Evolutionary conservation across 53 echinoderm and acorn worm genomes (phyloP).

Genomic region (Actinopyga echinites): DNA sequence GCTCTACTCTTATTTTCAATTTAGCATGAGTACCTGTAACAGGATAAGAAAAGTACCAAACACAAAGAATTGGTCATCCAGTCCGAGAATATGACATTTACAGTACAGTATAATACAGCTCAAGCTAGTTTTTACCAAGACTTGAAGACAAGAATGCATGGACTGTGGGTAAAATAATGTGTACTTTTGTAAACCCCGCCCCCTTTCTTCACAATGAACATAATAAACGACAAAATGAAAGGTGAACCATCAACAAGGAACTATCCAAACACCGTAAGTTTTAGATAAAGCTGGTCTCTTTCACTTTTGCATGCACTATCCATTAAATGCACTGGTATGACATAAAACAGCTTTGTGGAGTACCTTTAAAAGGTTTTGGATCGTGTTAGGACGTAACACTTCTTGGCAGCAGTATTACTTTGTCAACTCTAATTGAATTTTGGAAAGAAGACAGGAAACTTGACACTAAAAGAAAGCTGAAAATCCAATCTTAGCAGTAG

Average conservation of each 20-base stretch:
- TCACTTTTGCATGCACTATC: not conserved
- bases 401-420: not conserved
- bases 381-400: not conserved
- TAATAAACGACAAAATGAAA: not conserved
- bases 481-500: not conserved
- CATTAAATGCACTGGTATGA: not conserved
- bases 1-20: too few species aligned
- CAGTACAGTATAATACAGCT: not conserved
- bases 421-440: conserved; percentile 12
- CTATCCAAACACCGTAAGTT: not conserved
- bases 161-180: too few species aligned
- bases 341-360: conserved; percentile 4
- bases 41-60: too few species aligned
- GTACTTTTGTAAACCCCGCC: too few species aligned
- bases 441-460: not conserved
- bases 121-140: not conserved
- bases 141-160: too few species aligned
- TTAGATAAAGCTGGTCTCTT: not conserved
- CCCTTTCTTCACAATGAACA: too few species aligned
- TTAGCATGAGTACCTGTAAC: too few species aligned
- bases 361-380: conserved; percentile 30
- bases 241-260: not conserved
- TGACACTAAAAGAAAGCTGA: not conserved
- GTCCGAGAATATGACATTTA: too few species aligned
- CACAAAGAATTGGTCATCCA: too few species aligned